phyloP scores from a whole-genome alignment of 1,140 invertebrate species.

The Diachasma alloeum region DNA sequence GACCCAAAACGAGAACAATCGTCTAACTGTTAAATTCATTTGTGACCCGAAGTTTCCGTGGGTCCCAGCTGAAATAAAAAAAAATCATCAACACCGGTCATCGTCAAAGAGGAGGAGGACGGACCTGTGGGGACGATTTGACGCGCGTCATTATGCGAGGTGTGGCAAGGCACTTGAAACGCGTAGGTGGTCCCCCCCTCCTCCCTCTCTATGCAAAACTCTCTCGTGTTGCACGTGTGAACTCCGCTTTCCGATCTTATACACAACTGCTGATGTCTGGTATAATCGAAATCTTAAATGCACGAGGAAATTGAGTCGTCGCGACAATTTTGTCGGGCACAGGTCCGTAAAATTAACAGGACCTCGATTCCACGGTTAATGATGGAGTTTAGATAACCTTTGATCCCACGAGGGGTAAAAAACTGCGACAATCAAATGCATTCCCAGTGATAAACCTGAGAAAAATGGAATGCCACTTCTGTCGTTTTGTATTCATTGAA shows the following conservation, averaged over 20 bases:
- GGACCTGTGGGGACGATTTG: conserved; percentile 21
- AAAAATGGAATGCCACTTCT: too few species aligned
- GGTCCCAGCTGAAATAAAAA: background rate
- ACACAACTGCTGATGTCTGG: background rate
- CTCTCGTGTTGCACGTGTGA: conserved; percentile 21
- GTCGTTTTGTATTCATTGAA: too few species aligned
- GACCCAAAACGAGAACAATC: background rate
- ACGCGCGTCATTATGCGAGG: conserved; percentile 37
- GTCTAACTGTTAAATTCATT: background rate
- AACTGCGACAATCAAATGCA: background rate
- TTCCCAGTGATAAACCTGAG: too few species aligned
- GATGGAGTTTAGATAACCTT: background rate
- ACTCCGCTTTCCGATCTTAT: conserved; percentile 14
- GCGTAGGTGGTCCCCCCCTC: conserved; percentile 34
- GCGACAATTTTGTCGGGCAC: conserved; percentile 2
- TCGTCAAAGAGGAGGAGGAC: conserved; percentile 27
- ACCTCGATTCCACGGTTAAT: conserved; percentile 6
- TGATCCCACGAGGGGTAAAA: background rate
- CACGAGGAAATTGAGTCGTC: background rate
- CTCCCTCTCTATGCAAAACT: background rate
- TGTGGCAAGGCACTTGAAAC: conserved; percentile 31
- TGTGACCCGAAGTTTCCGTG: background rate
- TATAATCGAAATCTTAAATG: conserved; percentile 3
- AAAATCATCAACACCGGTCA: conserved; percentile 25
- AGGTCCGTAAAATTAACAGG: conserved; percentile 5